phyloP scores from a whole-genome alignment of 2,888 invertebrate species.

The Meganola albula region DNA sequence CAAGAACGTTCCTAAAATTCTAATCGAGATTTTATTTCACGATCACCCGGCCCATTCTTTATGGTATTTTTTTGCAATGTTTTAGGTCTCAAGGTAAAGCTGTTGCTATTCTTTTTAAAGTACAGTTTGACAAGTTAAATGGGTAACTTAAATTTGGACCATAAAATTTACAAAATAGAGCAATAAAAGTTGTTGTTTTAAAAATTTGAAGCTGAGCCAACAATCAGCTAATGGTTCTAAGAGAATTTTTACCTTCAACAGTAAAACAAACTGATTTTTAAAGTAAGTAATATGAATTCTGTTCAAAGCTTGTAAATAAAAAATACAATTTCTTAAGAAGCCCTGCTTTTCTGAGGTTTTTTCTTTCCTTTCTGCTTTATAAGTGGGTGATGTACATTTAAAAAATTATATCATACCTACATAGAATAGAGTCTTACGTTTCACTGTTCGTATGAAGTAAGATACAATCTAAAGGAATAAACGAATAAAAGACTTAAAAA shows the following conservation, averaged over 20 bases:
- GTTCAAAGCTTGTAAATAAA: too few relatives aligned
- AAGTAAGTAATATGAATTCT: constrained; percentile 6
- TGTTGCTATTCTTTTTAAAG: constrained; percentile 40
- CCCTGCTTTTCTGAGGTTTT: too few relatives aligned
- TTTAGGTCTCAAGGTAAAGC: constrained; percentile 57
- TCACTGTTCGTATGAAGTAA: too few relatives aligned
- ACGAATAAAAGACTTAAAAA: too few relatives aligned
- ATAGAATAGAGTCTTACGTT: too few relatives aligned
- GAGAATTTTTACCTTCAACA: constrained; percentile 28
- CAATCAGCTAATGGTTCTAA: constrained; percentile 35
- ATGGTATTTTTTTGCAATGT: constrained; percentile 57
- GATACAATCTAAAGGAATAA: too few relatives aligned
- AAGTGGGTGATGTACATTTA: too few relatives aligned
- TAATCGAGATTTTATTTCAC: constrained; percentile 66
- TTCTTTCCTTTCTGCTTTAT: too few relatives aligned
- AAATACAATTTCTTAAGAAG: too few relatives aligned
- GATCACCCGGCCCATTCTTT: constrained; percentile 55
- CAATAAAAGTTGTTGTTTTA: constrained; percentile 30
- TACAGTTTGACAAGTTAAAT: constrained; percentile 29
- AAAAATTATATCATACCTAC: too few relatives aligned
- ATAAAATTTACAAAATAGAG: constrained; percentile 33
- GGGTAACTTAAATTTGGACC: constrained; percentile 29
- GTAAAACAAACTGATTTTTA: constrained; percentile 20
- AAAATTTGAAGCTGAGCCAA: constrained; percentile 40
- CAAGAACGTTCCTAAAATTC: constrained; percentile 61